phyloP scores from a whole-genome alignment of 2,113 vertebrate species.

The Meles meles region DNA sequence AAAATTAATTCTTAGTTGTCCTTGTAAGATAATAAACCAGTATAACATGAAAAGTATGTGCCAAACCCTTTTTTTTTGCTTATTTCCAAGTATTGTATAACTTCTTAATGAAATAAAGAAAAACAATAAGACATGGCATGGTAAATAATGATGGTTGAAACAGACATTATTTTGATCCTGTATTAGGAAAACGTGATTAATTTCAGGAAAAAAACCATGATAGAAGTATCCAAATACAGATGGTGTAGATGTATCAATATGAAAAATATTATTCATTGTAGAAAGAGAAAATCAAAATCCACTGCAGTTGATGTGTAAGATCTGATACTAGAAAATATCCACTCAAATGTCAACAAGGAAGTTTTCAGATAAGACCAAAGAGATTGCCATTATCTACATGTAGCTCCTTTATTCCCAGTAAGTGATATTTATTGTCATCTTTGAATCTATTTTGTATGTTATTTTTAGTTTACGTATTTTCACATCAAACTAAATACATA shows the following conservation, averaged over 20 bases:
- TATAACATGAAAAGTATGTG: neutral
- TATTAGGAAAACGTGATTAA: neutral
- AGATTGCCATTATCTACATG: neutral
- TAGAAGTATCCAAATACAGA: neutral
- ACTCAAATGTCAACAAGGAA: neutral
- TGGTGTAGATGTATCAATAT: neutral
- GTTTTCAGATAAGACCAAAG: neutral
- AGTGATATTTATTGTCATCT: neutral
- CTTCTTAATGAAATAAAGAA: neutral
- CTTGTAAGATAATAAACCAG: neutral
- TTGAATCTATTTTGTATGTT: neutral
- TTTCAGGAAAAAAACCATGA: neutral
- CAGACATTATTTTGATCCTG: neutral
- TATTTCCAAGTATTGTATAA: neutral
- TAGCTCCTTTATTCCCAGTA: neutral
- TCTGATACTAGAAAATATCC: neutral
- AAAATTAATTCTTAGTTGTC: neutral
- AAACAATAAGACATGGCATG: neutral
- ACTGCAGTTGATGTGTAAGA: neutral
- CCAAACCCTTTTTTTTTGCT: neutral
- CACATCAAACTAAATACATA: neutral
- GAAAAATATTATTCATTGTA: neutral
- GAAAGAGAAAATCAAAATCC: neutral
- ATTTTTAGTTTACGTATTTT: slow-evolving; percentile 2
- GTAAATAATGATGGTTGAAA: neutral